Base-by-base conservation (phyloP, 2,888 invertebrate genomes). In the Microctonus aethiopoides region DNA sequence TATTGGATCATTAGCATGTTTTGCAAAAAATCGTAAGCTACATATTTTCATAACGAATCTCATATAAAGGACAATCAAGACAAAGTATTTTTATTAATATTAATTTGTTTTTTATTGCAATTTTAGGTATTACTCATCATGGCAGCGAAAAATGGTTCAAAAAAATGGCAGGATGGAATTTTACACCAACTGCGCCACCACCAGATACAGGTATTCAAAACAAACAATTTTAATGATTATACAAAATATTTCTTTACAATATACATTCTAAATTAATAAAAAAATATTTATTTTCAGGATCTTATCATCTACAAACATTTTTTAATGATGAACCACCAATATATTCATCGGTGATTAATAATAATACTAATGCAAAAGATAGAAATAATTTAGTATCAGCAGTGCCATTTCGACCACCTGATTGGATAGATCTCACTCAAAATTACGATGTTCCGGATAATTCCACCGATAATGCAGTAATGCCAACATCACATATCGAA, bases 121-220 rank as follows among this genome's bases (percentile, higher is more conserved):
- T 60, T 54, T 11, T 57, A 72, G 72, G 59, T 36, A 2, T 70
- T 6, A 46, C 65, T 29, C 57, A 22, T 13, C 20, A 34, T 13
- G 34, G 52, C 22, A 26, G 61, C 16, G 64, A 68, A 10, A 64
- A 57, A 22, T 67, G 71, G 63, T 68, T 73, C 29, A 73, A 73
- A 63, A 73, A 73, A 11, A 67, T 66, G 39, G 75, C 78, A 32
- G 69, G 78, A 26, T 75, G 75, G 67, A 68, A 60, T 39, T 74
- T 73, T 36, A 74, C 75, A 68, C 81, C 83, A 1, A 81, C 75
- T 60, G 83, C 83, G 10, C 83, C 83, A 6, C 80, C 81, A n/a
- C 74, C 76, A 36, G 83, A 82, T 70, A 78, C 74, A 67, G 79
- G 82, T 83, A 64, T 1, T 7, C n/a, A 29, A 36, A 46, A 22